A percentile compares a stretch with the other conserved stretches of the same genome.
phyloP scores from a whole-genome alignment of 1,140 invertebrate species.

The Lepidurus couesii region DNA sequence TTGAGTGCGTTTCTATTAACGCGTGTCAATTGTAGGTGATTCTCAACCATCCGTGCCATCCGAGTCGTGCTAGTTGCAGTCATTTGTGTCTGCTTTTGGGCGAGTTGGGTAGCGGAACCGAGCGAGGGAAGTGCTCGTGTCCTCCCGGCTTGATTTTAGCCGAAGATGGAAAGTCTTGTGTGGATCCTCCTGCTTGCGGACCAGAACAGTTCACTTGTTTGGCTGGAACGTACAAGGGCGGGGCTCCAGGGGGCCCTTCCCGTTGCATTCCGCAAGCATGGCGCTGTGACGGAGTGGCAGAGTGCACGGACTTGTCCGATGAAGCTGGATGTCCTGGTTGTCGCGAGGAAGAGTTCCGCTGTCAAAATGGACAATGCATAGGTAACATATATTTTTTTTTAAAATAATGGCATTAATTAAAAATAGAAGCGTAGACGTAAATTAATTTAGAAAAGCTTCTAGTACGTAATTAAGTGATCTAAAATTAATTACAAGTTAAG shows the following conservation, averaged over 20 bases:
- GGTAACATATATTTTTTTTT: constrained; percentile 47
- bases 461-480: too few species aligned
- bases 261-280: constrained; percentile 73
- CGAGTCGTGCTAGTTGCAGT: constrained; percentile 53
- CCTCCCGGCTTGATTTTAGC: constrained; percentile 65
- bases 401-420: neutral
- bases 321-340: constrained; percentile 62
- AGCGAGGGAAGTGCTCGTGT: constrained; percentile 59
- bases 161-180: constrained; percentile 62
- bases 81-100: constrained; percentile 58
- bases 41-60: constrained; percentile 42
- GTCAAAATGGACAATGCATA: constrained; percentile 66
- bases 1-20: neutral
- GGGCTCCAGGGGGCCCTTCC: constrained; percentile 42
- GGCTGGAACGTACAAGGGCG: constrained; percentile 43
- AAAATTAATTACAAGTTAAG: too few species aligned
- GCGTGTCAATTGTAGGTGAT: neutral
- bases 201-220: constrained; percentile 64
- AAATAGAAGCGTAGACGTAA: neutral
- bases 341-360: constrained; percentile 61
- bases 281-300: constrained; percentile 75
- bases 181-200: constrained; percentile 64
- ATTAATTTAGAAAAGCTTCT: neutral
- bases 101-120: constrained; percentile 34
- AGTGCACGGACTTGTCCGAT: constrained; percentile 77